Conservation (phyloP, 2,797 vertebrate genomes). For the Xerus rutilus region DNA sequence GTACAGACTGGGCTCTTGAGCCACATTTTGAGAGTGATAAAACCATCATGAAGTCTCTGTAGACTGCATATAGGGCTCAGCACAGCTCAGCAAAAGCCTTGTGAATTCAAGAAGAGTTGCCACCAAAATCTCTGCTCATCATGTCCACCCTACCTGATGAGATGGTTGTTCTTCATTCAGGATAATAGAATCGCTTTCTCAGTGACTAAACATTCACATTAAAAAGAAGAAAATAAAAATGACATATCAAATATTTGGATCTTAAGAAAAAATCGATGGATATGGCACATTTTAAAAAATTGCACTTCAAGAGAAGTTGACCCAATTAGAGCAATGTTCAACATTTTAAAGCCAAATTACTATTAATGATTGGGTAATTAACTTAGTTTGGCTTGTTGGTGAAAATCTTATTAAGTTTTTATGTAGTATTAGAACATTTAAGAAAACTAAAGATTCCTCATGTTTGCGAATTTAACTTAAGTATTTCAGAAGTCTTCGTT, state of each 20-base stretch:
- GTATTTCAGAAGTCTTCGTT: not conserved
- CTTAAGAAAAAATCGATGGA: not conserved
- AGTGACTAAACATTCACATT: not conserved
- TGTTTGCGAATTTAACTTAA: slow-evolving; percentile 19
- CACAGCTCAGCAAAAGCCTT: not conserved
- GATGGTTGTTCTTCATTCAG: not conserved
- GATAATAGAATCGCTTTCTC: not conserved
- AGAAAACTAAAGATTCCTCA: not conserved
- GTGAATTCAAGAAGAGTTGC: not conserved
- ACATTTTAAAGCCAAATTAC: not conserved
- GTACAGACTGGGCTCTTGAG: not conserved
- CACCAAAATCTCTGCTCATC: not conserved
- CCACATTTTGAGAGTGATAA: not conserved
- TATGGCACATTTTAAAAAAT: not conserved
- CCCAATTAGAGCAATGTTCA: not conserved
- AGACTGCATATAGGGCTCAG: not conserved
- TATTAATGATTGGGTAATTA: not conserved
- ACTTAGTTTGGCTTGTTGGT: not conserved
- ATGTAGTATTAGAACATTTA: not conserved
- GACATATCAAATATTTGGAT: not conserved
- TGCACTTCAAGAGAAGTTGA: not conserved
- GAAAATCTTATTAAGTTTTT: not conserved
- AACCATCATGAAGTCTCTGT: not conserved
- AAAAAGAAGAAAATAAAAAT: not conserved
- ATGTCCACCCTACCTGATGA: not conserved